These are phyloP conservation scores for Aurelia sp. DNA, from an alignment of 30 jellyfish, hydroid and myxozoan species.

Conservation along the genomic window DNA sequence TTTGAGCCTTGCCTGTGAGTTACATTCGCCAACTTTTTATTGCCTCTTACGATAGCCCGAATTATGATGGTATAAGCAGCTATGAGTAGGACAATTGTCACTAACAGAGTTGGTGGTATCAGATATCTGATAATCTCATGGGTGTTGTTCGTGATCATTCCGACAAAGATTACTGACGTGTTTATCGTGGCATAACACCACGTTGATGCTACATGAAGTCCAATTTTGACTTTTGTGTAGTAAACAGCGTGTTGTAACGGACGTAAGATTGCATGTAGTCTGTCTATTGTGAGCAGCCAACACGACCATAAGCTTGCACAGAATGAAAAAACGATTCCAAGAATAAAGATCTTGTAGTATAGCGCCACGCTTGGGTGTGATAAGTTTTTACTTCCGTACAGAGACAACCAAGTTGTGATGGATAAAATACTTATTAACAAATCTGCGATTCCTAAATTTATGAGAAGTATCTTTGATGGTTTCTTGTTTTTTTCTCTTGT, in stretches of 20 bases:
- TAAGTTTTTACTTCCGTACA: background rate
- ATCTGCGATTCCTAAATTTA: constrained; percentile 31
- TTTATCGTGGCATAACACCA: constrained; percentile 21
- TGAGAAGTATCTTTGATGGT: constrained; percentile 9
- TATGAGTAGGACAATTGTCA: constrained; percentile 7
- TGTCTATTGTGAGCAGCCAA: constrained; percentile 37
- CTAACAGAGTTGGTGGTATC: constrained; percentile 7
- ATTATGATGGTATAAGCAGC: constrained; percentile 32
- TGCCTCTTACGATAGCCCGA: constrained; percentile 22
- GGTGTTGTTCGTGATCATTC: background rate
- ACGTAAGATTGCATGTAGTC: constrained; percentile 21
- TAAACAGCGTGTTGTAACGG: constrained; percentile 31
- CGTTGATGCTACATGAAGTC: background rate
- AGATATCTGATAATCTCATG: constrained; percentile 16
- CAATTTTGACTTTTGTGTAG: constrained; percentile 15
- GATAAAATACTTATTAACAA: background rate
- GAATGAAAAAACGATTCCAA: constrained; percentile 1
- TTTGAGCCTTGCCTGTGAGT: background rate
- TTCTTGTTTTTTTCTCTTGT: background rate
- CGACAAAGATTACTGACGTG: background rate
- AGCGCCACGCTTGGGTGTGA: background rate
- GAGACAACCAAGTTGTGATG: background rate
- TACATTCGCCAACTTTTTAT: constrained; percentile 16
- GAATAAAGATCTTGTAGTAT: background rate
- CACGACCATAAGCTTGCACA: constrained; percentile 45